These are phyloP conservation scores for Ammodytes marinus DNA, from an alignment of 2,113 vertebrate species.

Conservation along the genomic window DNA sequence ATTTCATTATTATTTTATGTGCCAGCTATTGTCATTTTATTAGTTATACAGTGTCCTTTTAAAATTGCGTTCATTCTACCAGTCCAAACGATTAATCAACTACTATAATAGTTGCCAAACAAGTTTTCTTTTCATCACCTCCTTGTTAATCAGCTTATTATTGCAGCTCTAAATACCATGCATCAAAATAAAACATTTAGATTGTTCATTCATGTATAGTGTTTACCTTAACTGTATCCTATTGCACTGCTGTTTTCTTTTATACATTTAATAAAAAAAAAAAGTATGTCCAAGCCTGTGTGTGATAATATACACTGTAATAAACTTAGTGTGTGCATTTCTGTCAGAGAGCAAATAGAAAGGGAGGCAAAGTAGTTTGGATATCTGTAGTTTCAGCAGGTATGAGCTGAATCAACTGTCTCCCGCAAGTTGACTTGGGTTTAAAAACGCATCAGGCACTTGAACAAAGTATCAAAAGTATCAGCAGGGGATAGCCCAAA, in stretches of 20 bases:
- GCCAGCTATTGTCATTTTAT: too few relatives aligned
- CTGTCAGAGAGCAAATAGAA: background rate
- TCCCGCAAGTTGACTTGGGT: conserved; percentile 6
- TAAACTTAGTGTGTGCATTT: background rate
- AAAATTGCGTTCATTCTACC: too few relatives aligned
- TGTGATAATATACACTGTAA: background rate
- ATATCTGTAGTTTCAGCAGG: background rate
- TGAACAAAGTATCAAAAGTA: conserved; percentile 58
- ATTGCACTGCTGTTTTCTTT: background rate
- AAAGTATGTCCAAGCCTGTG: background rate
- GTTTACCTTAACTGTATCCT: background rate
- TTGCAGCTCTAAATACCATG: background rate
- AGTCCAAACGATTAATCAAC: background rate
- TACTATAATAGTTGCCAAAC: background rate
- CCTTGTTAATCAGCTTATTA: background rate
- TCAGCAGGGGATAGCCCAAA: conserved; percentile 72
- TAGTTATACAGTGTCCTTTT: too few relatives aligned
- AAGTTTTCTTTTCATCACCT: background rate
- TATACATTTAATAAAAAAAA: background rate
- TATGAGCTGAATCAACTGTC: conserved; percentile 5
- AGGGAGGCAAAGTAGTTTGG: background rate
- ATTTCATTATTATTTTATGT: background rate
- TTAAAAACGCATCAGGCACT: conserved; percentile 50
- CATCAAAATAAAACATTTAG: background rate
- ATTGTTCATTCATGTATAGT: background rate